Base-by-base conservation (phyloP, 2,113 vertebrate genomes). In the Lamprologus lemairii region DNA sequence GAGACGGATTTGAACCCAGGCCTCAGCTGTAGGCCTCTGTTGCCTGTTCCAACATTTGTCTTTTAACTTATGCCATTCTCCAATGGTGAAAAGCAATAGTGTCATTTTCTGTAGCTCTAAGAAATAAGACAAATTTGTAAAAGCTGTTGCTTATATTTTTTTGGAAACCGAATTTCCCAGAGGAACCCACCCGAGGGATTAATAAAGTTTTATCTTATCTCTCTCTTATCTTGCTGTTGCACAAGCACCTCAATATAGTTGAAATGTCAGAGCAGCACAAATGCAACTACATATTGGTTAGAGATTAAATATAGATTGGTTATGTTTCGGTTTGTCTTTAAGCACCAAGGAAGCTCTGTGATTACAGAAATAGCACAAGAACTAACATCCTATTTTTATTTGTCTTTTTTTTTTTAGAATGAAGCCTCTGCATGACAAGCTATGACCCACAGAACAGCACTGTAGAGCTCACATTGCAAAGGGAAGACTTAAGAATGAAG, bases 401-500 rank as follows among this genome's bases (percentile, higher is more conserved):
- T 87, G 40, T 88, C 9, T 35, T 7, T 55, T 16, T 28, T 31
- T 12, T 84, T 84, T 9, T 92, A 95, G 95, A 91, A 92, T 94
- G 90, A 93, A 84, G 55, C 79, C 71, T 78, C 65, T 63, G 86
- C 55, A 40, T 80, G 65, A 88, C 57, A 35, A 73, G 79, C 85
- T 78, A 92, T 92, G 88, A 92, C 45, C 47, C 81, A 54, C 60
- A 57, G 89, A 40, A 87, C 87, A 55, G 55, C 86, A 91, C 63
- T 55, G 49, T 93, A 95, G 88, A 91, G 7, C 10, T 91, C 81
- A 45, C 81, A 28, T 35, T 33, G 57, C 47, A 85, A 87, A 89
- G 40, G 81, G 83, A 87, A 83, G 55, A 93, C 91, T 90, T 80
- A 95, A 98, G 97, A 95, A 97, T 99, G 97, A 98, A 96, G 94